Evolutionary conservation across 2,797 vertebrate species (phyloP).

Genomic region (Acrossocheilus fasciatus): DNA sequence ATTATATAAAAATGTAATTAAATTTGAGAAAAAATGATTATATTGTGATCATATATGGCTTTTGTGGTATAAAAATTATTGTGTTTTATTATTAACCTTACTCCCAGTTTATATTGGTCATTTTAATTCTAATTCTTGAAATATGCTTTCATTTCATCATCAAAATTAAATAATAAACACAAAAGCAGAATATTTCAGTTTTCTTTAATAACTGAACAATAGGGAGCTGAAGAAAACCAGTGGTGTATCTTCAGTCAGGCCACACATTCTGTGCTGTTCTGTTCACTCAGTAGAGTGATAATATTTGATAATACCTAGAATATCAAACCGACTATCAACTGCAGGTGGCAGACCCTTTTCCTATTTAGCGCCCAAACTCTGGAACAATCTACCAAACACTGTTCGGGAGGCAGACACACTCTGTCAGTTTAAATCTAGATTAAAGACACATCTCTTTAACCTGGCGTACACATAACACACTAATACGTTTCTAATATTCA

Average conservation of each 20-base stretch:
- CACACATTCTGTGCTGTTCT: background rate
- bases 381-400: too few species aligned
- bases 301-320: too few species aligned
- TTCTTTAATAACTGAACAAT: background rate
- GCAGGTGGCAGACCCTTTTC: too few species aligned
- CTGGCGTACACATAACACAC: too few species aligned
- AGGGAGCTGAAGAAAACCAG: background rate
- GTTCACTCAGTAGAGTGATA: background rate
- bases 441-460: too few species aligned
- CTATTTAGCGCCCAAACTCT: too few species aligned
- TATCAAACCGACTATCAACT: too few species aligned
- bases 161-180: background rate
- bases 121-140: background rate
- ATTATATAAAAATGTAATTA: too few species aligned
- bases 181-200: background rate
- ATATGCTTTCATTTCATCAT: background rate
- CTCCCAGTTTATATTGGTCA: background rate
- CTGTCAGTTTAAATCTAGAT: too few species aligned
- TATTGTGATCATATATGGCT: background rate
- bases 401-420: too few species aligned
- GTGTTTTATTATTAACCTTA: background rate
- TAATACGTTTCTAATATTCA: too few species aligned
- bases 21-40: too few species aligned
- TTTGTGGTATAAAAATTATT: background rate
- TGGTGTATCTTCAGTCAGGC: background rate